Conservation (phyloP, 1,140 invertebrate species). For the Anagrus nilaparvatae region DNA sequence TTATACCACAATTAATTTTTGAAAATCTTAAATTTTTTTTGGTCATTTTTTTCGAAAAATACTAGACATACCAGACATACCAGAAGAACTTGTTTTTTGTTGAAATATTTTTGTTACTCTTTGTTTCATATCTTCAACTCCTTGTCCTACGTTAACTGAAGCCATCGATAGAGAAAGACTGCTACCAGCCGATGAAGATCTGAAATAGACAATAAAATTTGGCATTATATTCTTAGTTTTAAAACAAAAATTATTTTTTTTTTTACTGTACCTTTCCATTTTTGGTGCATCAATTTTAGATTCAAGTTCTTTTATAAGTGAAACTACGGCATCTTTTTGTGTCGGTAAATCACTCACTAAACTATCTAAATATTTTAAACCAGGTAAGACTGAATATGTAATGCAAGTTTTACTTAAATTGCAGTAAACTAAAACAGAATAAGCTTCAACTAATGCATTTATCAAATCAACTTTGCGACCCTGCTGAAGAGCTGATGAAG, state of each 20-base stretch:
- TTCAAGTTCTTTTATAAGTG: slow-evolving; percentile 46
- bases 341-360: slow-evolving; percentile 41
- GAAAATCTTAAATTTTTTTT: not conserved
- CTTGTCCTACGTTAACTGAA: slow-evolving; percentile 44
- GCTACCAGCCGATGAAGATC: slow-evolving; percentile 30
- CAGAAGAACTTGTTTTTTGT: slow-evolving; percentile 37
- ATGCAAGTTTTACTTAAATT: slow-evolving; percentile 43
- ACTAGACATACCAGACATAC: slow-evolving; percentile 27
- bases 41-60: slow-evolving; percentile 42
- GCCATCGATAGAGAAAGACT: slow-evolving; percentile 36
- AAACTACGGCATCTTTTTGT: slow-evolving; percentile 41
- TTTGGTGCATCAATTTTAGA: slow-evolving; percentile 30
- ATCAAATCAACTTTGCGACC: slow-evolving; percentile 48
- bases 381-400: slow-evolving; percentile 38
- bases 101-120: slow-evolving; percentile 52
- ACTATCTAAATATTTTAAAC: slow-evolving; percentile 43
- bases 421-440: slow-evolving; percentile 55
- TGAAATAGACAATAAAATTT: slow-evolving; percentile 14
- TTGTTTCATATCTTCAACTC: slow-evolving; percentile 52
- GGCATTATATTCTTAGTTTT: not conserved
- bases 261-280: slow-evolving; percentile 42
- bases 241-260: too few relatives aligned
- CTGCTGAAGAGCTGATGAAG: slow-evolving; percentile 47
- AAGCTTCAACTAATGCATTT: slow-evolving; percentile 54
- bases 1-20: not conserved